Evolutionary conservation across 2,113 vertebrate genomes (phyloP).

Genomic region (Dissostichus mawsoni): DNA sequence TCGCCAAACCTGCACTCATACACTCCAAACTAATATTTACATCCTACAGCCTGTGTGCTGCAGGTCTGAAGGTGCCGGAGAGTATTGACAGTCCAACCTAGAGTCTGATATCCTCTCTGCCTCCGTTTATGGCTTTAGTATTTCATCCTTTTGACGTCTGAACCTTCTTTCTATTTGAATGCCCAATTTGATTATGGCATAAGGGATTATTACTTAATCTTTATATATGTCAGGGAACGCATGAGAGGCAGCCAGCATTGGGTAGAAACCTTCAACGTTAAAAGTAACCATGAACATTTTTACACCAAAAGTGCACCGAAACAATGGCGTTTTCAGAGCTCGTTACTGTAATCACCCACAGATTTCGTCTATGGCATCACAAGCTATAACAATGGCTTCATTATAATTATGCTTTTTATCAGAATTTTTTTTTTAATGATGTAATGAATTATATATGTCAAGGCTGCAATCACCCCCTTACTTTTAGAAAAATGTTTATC

Average conservation of each 20-base stretch:
- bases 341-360: background rate
- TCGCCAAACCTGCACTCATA: background rate
- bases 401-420: conserved; percentile 25
- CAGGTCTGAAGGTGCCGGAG: background rate
- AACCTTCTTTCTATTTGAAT: conserved; percentile 31
- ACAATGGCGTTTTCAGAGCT: background rate
- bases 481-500: conserved; percentile 30
- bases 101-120: background rate
- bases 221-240: background rate
- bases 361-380: conserved; percentile 7
- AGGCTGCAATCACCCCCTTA: conserved; percentile 2
- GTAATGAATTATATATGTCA: conserved; percentile 26
- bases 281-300: background rate
- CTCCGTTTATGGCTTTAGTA: conserved; percentile 6
- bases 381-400: conserved; percentile 14
- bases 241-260: background rate
- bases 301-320: background rate
- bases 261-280: background rate
- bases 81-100: conserved; percentile 6
- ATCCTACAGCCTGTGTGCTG: no score
- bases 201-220: conserved; percentile 30
- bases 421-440: background rate
- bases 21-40: no score
- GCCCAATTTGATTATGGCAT: conserved; percentile 21
- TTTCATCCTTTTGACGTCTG: conserved; percentile 34